Percentiles rank a stretch among this genome's conserved stretches.
Conservation (phyloP, 1,140 invertebrate species). For the Drosophila paulistorum region DNA sequence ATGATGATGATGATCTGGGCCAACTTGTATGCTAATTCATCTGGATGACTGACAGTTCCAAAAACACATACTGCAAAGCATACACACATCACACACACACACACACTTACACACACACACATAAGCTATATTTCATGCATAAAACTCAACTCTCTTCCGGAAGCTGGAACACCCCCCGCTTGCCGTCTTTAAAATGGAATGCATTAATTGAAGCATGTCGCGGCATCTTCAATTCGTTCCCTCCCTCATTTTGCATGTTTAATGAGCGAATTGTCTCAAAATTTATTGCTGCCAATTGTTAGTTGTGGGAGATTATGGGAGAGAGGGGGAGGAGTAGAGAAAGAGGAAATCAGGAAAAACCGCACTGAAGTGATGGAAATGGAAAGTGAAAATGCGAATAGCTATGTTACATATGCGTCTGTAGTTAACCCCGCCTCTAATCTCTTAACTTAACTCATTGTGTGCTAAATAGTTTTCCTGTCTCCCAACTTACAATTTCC, state of each 20-base stretch:
- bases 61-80: not conserved
- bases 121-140: constrained; percentile 48
- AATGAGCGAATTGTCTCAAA: constrained; percentile 65
- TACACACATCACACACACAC: constrained; percentile 30
- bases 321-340: constrained; percentile 38
- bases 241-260: constrained; percentile 63
- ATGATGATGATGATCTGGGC: constrained; percentile 26
- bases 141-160: constrained; percentile 46
- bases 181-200: constrained; percentile 20
- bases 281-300: constrained; percentile 59
- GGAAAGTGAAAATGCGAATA: constrained; percentile 72
- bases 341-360: constrained; percentile 57
- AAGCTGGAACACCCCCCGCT: constrained; percentile 41
- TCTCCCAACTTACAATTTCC: constrained; percentile 31
- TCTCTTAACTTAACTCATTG: constrained; percentile 44
- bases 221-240: constrained; percentile 28
- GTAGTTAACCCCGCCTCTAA: not conserved
- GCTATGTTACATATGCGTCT: constrained; percentile 50
- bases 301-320: not conserved
- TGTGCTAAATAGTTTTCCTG: constrained; percentile 76
- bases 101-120: constrained; percentile 32
- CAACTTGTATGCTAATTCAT: constrained; percentile 50
- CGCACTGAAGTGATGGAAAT: not conserved
- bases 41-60: constrained; percentile 20
- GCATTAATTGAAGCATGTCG: constrained; percentile 50